phyloP scores from a whole-genome alignment of 2,888 invertebrate species.

The Stictocephala bisonia region DNA sequence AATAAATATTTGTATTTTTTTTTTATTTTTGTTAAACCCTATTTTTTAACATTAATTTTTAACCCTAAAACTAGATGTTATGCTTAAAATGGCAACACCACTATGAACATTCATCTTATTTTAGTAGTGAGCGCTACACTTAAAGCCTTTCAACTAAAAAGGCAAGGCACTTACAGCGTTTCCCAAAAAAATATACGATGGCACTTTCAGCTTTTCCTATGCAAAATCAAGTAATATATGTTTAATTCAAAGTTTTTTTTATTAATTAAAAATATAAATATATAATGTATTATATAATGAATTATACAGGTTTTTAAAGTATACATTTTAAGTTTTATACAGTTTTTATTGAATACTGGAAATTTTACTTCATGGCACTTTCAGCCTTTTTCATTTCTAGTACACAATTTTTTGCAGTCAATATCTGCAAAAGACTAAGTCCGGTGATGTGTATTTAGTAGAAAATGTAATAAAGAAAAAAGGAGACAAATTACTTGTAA shows the following conservation, averaged over 20 bases:
- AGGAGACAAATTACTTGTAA: too few relatives aligned
- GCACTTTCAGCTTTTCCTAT: conserved; percentile 38
- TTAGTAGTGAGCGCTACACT: not conserved
- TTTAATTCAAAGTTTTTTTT: not conserved
- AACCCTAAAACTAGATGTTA: not conserved
- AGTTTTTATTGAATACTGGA: conserved; percentile 27
- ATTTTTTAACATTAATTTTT: not conserved
- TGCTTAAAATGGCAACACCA: conserved; percentile 9
- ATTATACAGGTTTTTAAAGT: too few relatives aligned
- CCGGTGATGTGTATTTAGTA: too few relatives aligned
- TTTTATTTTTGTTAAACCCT: not conserved
- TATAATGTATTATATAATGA: too few relatives aligned
- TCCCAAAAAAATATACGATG: conserved; percentile 5
- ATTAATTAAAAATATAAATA: not conserved
- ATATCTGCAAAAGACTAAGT: too few relatives aligned
- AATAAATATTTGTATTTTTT: not conserved
- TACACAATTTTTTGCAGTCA: too few relatives aligned
- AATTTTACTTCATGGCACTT: conserved; percentile 39
- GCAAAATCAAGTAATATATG: conserved; percentile 15
- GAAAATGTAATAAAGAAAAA: too few relatives aligned
- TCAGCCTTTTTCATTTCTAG: conserved; percentile 39
- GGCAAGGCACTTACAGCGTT: conserved; percentile 41
- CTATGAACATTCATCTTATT: conserved; percentile 34
- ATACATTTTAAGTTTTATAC: not conserved
- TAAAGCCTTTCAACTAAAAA: conserved; percentile 11